A percentile compares a stretch with the other conserved stretches of the same genome.
Conservation (phyloP, 2,113 vertebrate genomes). For the Atractosteus spatula region DNA sequence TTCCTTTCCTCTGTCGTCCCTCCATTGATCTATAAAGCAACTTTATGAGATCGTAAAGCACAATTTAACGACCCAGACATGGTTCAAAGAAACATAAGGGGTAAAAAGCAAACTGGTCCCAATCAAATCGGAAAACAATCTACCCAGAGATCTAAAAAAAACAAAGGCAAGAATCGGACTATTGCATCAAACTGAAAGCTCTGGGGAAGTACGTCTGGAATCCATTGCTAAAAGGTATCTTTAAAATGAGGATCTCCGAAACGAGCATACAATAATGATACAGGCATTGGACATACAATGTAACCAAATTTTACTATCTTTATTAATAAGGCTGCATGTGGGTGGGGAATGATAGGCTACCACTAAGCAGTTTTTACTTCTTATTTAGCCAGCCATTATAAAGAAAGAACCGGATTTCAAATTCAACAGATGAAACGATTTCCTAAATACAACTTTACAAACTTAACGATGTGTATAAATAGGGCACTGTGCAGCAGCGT, state of each 20-base stretch:
- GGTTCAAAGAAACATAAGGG: constrained; percentile 33
- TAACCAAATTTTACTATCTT: too few relatives aligned
- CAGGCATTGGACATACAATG: too few relatives aligned
- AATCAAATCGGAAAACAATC: background rate
- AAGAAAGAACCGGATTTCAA: background rate
- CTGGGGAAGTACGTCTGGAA: too few relatives aligned
- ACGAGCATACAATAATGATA: too few relatives aligned
- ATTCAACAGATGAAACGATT: background rate
- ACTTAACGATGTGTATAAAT: background rate
- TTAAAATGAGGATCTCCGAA: too few relatives aligned
- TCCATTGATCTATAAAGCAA: constrained; percentile 52
- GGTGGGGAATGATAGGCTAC: too few relatives aligned
- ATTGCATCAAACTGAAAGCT: background rate
- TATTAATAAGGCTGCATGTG: too few relatives aligned
- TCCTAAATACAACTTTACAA: background rate
- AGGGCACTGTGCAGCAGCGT: too few relatives aligned
- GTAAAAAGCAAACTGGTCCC: background rate
- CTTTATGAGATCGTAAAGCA: constrained; percentile 59
- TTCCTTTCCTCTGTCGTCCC: constrained; percentile 36
- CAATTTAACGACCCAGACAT: constrained; percentile 50
- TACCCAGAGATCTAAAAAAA: too few relatives aligned
- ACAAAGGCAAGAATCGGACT: background rate
- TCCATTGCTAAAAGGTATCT: too few relatives aligned
- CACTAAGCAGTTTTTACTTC: too few relatives aligned
- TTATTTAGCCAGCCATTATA: background rate